Evolutionary conservation across 2,888 invertebrate genomes (phyloP), one percentile per base, ranked within the genome.

Genomic region (Oscheius onirici): DNA sequence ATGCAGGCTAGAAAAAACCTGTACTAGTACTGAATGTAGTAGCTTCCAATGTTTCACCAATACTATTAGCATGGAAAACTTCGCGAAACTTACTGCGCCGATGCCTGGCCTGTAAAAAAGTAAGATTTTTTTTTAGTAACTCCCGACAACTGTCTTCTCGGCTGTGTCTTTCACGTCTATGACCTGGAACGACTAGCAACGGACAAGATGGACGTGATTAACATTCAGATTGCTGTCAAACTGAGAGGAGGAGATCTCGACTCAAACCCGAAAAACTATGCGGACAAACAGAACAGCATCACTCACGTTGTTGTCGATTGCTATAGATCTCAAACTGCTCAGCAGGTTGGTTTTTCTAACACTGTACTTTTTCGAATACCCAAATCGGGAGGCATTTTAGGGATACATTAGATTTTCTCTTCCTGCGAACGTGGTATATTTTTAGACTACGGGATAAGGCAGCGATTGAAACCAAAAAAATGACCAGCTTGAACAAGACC

Each of bases 211-310:
- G 77, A 75, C 57, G 26, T 69, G 49, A 22, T 69, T 15, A 76
- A 70, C 43, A 26, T 77, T 11, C 60, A 58, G 15, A 74, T 75
- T 34, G 71, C 72, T 24, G 66, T 74, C 5, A 71, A 68, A 43
- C 43, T 68, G 20, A 73, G 72, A 44, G 81, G 81, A 5, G 81
- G 79, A 5, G 81, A 81, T 11, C 67, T 81, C 28, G 80, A 80
- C 17, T 77, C 73, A 46, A 71, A 74, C 5, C 46, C 52, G 13
- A 71, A 78, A 26, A 49, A 67, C 5, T 72, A 63, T 55, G 2
- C 55, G 24, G 68, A 72, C 11, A 72, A 41, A 26, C 43, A 44
- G 17, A 52, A 24, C n/a, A 54, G 46, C 17, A 40, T 55, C n/a
- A 70, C 66, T 15, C 63, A 69, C 46, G 61, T 60, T 20, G 24